Evolutionary conservation across 2,888 invertebrate genomes (phyloP), one percentile per base, ranked within the genome.

Genomic region (Stenichneumon culpator): DNA sequence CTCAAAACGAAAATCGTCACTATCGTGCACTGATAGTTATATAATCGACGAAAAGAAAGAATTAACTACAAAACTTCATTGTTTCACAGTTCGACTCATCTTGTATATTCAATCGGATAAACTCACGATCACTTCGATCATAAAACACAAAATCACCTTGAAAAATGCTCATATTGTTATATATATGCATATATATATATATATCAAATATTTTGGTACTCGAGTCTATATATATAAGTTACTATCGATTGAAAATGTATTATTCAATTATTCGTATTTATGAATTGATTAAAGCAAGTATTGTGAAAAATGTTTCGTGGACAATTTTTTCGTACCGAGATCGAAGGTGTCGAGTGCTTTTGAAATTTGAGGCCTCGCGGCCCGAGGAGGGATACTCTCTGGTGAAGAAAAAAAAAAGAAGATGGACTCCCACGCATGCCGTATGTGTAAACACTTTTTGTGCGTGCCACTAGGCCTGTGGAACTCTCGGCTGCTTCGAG

Each of bases 401-500:
- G 69, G 47, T 47, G 50, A 9, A 44, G n/a, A 69, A 50, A 44
- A 78, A 81, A 65, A 63, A 68, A 47, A 47, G 32, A 63, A 47
- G 80, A 81, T 47, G 68, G 67, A 87, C 90, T 90, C 90, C 88
- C 91, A 91, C 90, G 89, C 89, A 84, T 79, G 60, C 69, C 69
- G 79, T 78, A 82, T 78, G 75, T 85, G 85, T 86, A 87, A 88
- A 89, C 86, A 87, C 83, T 89, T 89, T 90, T 89, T 90, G 60
- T 74, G 74, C 39, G 2, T 39, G n/a, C 50, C 74, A 75, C 32
- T 65, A 28, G 73, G 81, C 74, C 65, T 69, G 39, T 63, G 69
- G 77, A 54, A 57, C 72, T 65, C 60, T 22, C 22, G 47, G 77
- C 79, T 16, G 25, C 22, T 28, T 74, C 47, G 86, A 80, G 68